Base-by-base conservation (phyloP, 2,113 vertebrate genomes). In the Atherinomorus stipes region DNA sequence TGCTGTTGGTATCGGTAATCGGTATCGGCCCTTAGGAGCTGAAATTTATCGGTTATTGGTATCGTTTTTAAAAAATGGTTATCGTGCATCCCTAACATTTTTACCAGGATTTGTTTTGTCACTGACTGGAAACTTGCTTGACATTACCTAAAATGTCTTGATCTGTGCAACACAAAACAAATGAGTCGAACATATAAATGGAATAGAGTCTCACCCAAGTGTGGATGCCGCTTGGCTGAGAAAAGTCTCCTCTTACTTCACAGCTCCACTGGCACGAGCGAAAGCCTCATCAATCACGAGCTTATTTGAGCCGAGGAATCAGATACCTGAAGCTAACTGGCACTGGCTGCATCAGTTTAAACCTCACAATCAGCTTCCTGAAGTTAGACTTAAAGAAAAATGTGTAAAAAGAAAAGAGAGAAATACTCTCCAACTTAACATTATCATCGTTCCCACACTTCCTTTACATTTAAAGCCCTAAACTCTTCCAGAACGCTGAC, bases 251-350 rank as follows among this genome's bases (percentile, higher is more conserved):
- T 76, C 57, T 62, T 26, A 15, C 54, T 58, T 53, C 10, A 0
- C 19, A 18, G 51, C 59, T 49, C 44, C 13, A 1, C 59, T 65
- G 52, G 56, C 52, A 57, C n/a, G 25, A 31, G 10, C 42, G 60
- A 50, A 76, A 65, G 71, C 54, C 52, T 71, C 80, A 84, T 87
- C 72, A 68, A 78, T 87, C 85, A 77, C 63, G 64, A 52, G 4
- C 74, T 69, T 22, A 37, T 87, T 84, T 60, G 8, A 44, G 67
- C 67, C 76, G 80, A 79, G 42, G 77, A 74, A 76, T 61, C 1
- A 64, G 54, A 79, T 61, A 70, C 60, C 76, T 61, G 64, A 19
- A 64, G 70, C 64, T 10, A 54, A 22, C 65, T 66, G 79, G 67
- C 67, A 53, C 4, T 0, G 13, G 67, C 54, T 21, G 21, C n/a